Evolutionary conservation across 2,888 invertebrate species (phyloP).

Genomic region (Cheilosia scutellata): DNA sequence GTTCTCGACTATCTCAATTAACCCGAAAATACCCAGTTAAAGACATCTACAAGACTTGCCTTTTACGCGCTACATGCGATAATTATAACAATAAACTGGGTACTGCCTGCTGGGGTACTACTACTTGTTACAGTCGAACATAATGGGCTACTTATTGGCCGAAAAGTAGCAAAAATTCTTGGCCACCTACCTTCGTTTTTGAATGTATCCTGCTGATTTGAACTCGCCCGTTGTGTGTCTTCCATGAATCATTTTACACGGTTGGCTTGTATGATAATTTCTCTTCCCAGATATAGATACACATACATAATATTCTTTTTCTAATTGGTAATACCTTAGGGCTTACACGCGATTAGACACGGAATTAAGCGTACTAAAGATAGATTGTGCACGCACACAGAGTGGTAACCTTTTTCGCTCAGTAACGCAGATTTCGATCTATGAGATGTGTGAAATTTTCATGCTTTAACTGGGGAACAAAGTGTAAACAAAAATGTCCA

Average conservation of each 20-base stretch:
- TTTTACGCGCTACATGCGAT: conserved; percentile 42
- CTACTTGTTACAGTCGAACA: conserved; percentile 46
- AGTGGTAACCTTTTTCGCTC: conserved; percentile 5
- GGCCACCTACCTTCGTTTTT: conserved; percentile 33
- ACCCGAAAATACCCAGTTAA: conserved; percentile 64
- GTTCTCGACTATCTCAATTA: conserved; percentile 57
- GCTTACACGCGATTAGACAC: conserved; percentile 71
- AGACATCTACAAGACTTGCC: conserved; percentile 26
- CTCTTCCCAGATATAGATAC: conserved; percentile 32
- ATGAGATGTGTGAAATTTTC: conserved; percentile 67
- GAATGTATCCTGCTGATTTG: conserved; percentile 30
- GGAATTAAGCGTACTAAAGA: conserved; percentile 64
- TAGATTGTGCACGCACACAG: conserved; percentile 47
- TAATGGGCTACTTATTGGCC: conserved; percentile 73
- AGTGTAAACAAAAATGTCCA: conserved; percentile 55
- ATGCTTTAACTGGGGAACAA: conserved; percentile 73
- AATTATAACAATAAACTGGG: conserved; percentile 61
- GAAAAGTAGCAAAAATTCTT: conserved; percentile 69
- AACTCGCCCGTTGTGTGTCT: conserved; percentile 11
- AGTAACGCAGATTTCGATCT: conserved; percentile 52
- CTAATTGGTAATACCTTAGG: conserved; percentile 82
- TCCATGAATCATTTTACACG: conserved; percentile 65
- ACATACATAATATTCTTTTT: conserved; percentile 73
- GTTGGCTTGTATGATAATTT: conserved; percentile 64
- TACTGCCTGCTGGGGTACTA: conserved; percentile 36